Percentiles rank a stretch among this genome's conserved stretches.
Conservation (phyloP, 1,140 invertebrate genomes). For the Caenorhabditis remanei region DNA sequence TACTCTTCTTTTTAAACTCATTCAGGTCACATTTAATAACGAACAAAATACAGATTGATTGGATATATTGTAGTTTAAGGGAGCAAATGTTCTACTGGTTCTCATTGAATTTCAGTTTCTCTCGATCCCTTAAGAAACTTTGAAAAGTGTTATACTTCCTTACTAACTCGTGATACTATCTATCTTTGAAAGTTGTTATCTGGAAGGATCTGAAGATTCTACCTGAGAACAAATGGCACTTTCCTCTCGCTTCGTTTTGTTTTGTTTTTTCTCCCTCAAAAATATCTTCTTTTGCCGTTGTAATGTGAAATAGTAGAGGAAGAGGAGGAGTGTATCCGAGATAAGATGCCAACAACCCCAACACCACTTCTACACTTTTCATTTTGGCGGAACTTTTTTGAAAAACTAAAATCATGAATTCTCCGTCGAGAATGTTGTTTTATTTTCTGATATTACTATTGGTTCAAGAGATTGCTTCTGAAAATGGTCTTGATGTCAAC, state of each 20-base stretch:
- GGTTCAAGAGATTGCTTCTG: not conserved
- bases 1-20: no score
- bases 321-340: not conserved
- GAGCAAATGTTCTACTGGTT: no score
- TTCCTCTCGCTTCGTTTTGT: not conserved
- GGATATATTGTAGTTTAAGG: no score
- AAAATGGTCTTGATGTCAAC: constrained; percentile 52
- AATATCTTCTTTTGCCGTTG: constrained; percentile 39
- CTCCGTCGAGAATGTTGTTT: not conserved
- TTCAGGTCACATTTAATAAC: no score
- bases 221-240: constrained; percentile 22
- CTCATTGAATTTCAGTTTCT: no score
- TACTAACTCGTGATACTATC: no score
- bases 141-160: no score
- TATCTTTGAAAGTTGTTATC: no score
- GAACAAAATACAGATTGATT: no score
- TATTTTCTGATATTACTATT: not conserved
- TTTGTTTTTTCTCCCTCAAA: not conserved
- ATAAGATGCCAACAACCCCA: not conserved
- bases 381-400: constrained; percentile 28
- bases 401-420: not conserved
- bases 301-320: constrained; percentile 39
- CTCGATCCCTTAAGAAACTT: no score
- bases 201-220: no score
- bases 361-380: not conserved